Evolutionary conservation across 2,888 invertebrate species (phyloP).

Genomic region (Balanococcus diminutus): DNA sequence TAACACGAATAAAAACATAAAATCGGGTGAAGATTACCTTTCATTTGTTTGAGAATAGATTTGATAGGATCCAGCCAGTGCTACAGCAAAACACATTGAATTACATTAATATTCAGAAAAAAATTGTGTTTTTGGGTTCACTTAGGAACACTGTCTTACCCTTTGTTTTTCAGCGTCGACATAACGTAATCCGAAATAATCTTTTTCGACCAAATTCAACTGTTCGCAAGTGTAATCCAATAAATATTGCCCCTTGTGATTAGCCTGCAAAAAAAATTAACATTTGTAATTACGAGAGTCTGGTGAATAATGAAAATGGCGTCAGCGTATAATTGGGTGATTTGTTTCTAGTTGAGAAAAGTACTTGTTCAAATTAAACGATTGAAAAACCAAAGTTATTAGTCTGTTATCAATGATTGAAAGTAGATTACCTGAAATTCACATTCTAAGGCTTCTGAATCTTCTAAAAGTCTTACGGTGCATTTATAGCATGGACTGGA

Average conservation of each 20-base stretch:
- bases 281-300: not conserved
- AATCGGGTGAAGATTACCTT: conserved; percentile 69
- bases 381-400: not conserved
- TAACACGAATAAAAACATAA: not conserved
- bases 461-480: conserved; percentile 86
- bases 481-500: conserved; percentile 80
- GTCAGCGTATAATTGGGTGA: no score
- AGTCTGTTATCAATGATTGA: not conserved
- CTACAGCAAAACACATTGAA: conserved; percentile 64
- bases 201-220: conserved; percentile 87
- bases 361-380: no score
- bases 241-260: conserved; percentile 87
- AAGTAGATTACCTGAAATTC: conserved; percentile 78
- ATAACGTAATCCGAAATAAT: conserved; percentile 92
- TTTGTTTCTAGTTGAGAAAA: no score
- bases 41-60: conserved; percentile 88
- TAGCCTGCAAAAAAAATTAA: conserved; percentile 70
- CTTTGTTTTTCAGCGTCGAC: conserved; percentile 87
- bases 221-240: conserved; percentile 90
- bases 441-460: conserved; percentile 88
- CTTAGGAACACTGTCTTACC: conserved; percentile 65
- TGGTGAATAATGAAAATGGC: no score
- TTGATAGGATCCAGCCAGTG: conserved; percentile 94
- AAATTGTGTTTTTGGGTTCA: not conserved
- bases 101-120: conserved; percentile 36